Evolutionary conservation across 2,888 invertebrate genomes (phyloP).

Genomic region (Nomada fabriciana): DNA sequence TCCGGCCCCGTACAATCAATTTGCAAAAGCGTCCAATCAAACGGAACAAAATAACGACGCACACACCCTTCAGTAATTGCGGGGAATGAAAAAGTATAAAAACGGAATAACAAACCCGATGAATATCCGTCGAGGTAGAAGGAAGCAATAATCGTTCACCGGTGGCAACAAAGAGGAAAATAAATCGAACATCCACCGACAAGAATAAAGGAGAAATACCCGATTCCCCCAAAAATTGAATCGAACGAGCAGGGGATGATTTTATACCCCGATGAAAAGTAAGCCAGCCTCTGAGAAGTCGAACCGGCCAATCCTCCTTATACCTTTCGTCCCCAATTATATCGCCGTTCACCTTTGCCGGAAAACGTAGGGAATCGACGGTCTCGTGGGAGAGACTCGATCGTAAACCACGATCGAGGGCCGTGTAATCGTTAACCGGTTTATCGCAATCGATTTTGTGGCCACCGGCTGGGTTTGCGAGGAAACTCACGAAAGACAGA

Average conservation of each 20-base stretch:
- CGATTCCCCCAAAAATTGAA: conserved; percentile 14
- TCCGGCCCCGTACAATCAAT: neutral
- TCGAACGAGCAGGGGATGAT: neutral
- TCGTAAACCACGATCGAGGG: conserved; percentile 54
- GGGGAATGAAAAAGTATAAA: neutral
- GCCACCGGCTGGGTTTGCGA: conserved; percentile 18
- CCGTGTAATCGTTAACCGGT: conserved; percentile 61
- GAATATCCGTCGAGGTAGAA: neutral
- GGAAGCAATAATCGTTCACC: neutral
- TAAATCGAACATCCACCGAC: neutral
- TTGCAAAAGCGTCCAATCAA: neutral
- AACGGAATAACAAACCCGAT: neutral
- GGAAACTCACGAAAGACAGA: conserved; percentile 39
- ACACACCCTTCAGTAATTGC: neutral
- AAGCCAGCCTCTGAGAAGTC: neutral
- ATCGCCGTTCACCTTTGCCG: conserved; percentile 7
- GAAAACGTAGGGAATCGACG: conserved; percentile 14
- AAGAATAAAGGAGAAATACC: neutral
- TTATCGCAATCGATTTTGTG: conserved; percentile 62
- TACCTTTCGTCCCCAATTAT: conserved; percentile 16
- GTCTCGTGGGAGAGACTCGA: conserved; percentile 33
- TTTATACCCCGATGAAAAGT: neutral
- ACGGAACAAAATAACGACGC: neutral
- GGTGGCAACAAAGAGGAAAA: neutral
- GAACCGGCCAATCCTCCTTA: conserved; percentile 9